Evolutionary conservation across 2,888 invertebrate genomes (phyloP).

Genomic region (Meteorus cinctellus): DNA sequence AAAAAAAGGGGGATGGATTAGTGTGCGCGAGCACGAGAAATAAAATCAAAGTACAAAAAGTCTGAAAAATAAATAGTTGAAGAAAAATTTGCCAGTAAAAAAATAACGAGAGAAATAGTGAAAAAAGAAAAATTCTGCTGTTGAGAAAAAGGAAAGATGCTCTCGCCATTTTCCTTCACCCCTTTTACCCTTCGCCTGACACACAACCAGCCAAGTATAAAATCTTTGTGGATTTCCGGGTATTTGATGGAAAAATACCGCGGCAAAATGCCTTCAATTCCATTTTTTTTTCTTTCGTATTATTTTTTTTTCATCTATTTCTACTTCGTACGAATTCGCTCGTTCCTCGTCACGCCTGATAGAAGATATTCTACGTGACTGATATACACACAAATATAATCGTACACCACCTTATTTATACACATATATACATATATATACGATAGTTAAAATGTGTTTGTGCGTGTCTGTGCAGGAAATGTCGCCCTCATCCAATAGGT

Average conservation of each 20-base stretch:
- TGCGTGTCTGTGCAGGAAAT: slow-evolving; percentile 46
- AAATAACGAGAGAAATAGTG: not conserved
- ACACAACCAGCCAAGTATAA: slow-evolving; percentile 38
- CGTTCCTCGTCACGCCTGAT: slow-evolving; percentile 52
- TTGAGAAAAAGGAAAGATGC: not conserved
- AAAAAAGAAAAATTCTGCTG: slow-evolving; percentile 14
- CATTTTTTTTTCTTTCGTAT: slow-evolving; percentile 22
- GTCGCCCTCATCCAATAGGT: slow-evolving; percentile 44
- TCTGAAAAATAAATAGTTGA: not conserved
- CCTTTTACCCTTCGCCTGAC: not conserved
- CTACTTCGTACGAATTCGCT: not conserved
- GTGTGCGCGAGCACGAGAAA: slow-evolving; percentile 31
- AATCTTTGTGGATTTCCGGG: slow-evolving; percentile 65
- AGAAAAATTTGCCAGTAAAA: not conserved
- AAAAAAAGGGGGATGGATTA: slow-evolving; percentile 29
- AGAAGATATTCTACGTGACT: slow-evolving; percentile 33
- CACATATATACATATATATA: slow-evolving; percentile 28
- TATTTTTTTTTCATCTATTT: not conserved
- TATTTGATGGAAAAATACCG: slow-evolving; percentile 66
- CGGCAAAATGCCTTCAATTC: slow-evolving; percentile 57
- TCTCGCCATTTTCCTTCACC: too few species aligned
- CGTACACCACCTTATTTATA: slow-evolving; percentile 14
- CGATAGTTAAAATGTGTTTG: slow-evolving; percentile 17
- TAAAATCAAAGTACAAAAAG: slow-evolving; percentile 15
- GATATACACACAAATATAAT: not conserved